Evolutionary conservation across 1,140 invertebrate species (phyloP).

Genomic region (Saccostrea cuccullata): DNA sequence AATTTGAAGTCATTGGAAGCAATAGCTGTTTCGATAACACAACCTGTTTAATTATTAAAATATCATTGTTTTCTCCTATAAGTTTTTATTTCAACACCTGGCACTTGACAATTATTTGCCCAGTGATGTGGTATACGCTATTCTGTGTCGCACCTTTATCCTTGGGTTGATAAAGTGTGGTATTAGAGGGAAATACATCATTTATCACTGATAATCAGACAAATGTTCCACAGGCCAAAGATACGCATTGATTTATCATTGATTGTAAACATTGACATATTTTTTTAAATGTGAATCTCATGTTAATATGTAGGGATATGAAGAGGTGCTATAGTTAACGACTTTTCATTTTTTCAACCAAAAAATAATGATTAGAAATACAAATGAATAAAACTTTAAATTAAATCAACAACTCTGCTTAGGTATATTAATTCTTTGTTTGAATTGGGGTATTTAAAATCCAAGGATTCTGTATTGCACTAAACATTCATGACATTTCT

Average conservation of each 20-base stretch:
- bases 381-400: neutral
- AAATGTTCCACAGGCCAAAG: neutral
- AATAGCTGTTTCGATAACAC: too few relatives aligned
- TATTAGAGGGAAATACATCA: neutral
- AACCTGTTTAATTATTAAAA: neutral
- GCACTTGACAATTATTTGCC: constrained; percentile 11
- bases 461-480: neutral
- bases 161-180: neutral
- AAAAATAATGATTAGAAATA: neutral
- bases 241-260: neutral
- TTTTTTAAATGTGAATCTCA: neutral
- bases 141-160: neutral
- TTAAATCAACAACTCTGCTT: too few relatives aligned
- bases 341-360: neutral
- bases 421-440: too few relatives aligned
- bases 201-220: constrained; percentile 31
- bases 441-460: neutral
- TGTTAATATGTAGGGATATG: neutral
- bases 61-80: neutral
- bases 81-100: constrained; percentile 17
- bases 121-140: neutral
- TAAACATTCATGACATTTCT: neutral
- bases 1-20: too few relatives aligned
- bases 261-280: neutral
- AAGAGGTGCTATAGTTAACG: neutral